These are phyloP conservation scores for Daphoenositta chrysoptera DNA, from an alignment of 2,113 vertebrate genomes.

Conservation along the genomic window DNA sequence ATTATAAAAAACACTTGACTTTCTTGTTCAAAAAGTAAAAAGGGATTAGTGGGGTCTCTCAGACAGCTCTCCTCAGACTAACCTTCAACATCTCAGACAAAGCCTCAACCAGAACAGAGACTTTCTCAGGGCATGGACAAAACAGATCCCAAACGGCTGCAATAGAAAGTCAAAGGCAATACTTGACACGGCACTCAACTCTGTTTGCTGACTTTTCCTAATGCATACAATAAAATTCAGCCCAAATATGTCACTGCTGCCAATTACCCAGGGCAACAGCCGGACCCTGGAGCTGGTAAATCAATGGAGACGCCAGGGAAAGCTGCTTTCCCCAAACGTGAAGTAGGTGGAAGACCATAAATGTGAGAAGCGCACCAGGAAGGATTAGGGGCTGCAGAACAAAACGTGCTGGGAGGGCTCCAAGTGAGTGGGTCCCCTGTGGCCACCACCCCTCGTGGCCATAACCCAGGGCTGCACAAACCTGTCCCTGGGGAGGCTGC, in stretches of 20 bases:
- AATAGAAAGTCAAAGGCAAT: constrained; percentile 58
- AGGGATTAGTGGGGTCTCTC: constrained; percentile 67
- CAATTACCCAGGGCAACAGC: constrained; percentile 55
- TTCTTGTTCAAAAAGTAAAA: constrained; percentile 68
- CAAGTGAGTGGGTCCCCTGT: not conserved
- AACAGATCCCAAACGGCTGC: constrained; percentile 35
- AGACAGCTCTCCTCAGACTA: constrained; percentile 54
- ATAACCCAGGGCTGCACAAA: not conserved
- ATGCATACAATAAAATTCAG: constrained; percentile 52
- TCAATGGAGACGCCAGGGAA: constrained; percentile 14
- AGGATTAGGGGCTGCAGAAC: constrained; percentile 19
- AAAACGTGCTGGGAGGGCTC: not conserved
- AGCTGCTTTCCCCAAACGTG: constrained; percentile 16
- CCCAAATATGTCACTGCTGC: constrained; percentile 50
- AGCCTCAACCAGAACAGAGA: constrained; percentile 43
- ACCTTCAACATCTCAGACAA: constrained; percentile 56
- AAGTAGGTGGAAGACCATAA: constrained; percentile 17
- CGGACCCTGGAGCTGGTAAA: not conserved
- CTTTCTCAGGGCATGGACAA: constrained; percentile 54
- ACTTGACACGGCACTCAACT: constrained; percentile 37
- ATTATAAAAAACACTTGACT: constrained; percentile 70
- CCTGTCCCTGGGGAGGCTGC: not conserved
- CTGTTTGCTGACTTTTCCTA: constrained; percentile 63
- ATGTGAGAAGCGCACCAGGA: not conserved
- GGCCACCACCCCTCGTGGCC: not conserved